Evolutionary conservation across 2,888 invertebrate genomes (phyloP), one percentile per base, ranked within the genome.

Genomic region (Drosophila melanosoma): DNA sequence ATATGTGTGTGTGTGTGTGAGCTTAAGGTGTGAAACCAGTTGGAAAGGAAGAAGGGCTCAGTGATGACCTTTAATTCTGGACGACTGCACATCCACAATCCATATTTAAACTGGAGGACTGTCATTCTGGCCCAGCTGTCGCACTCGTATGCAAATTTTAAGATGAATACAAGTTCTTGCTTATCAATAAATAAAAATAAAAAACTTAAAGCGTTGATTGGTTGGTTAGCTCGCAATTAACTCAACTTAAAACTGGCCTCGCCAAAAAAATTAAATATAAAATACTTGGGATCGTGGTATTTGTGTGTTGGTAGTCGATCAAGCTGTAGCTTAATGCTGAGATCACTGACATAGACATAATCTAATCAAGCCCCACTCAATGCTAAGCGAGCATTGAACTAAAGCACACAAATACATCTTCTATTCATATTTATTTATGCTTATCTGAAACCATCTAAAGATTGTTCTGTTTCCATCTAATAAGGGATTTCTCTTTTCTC

Each of bases 171-270:
- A 32, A 74, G 63, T 66, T 56, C 61, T 26, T 52, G 59, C 60
- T 61, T 72, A 79, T 76, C 76, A 72, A 79, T 75, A 68, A 68
- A 71, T 65, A 45, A 23, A 45, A 23, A 42, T 15, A 67, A 68
- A 68, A 70, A 74, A 67, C 65, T 59, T 77, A 77, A 67, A 66
- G 59, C 64, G 67, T 69, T 79, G 79, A 84, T 80, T 79, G 56
- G 69, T 57, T 57, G 38, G 77, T 77, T 52, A 81, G 82, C 75
- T 69, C 60, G 70, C 70, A 79, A 81, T 81, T 78, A 81, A 62
- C 61, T 58, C 36, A 60, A 51, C 33, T 76, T 63, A 51, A 51
- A 42, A 67, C 52, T 76, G 69, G 76, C 79, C 73, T 79, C 52
- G 72, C 69, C 58, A 62, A 45, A 23, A 45, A 40, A n/a, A n/a